Evolutionary conservation across 2,113 vertebrate species (phyloP), one percentile per base, ranked within the genome.

Genomic region (Lontra canadensis): DNA sequence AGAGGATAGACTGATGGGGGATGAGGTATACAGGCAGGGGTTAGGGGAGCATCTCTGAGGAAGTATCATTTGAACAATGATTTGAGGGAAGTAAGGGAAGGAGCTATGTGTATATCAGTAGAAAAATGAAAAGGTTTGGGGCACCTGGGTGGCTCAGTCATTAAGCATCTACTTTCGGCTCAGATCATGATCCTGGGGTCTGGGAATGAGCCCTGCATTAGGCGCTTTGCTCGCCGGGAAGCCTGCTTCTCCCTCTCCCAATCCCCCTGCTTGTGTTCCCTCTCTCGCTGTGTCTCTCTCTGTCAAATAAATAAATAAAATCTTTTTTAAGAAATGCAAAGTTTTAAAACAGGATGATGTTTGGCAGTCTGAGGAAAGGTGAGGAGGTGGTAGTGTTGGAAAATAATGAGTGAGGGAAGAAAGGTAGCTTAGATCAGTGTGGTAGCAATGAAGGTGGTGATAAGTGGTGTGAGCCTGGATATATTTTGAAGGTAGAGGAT

Each of bases 11-110:
- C 34, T 59, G 52, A 79, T 61, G 34, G n/a, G 29, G 13, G 47
- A 14, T 42, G 69, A 59, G 63, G 26, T 83, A 11, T 59, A 65
- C 49, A 52, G 49, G 14, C 17, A 29, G 44, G 25, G 17, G 52
- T 73, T 26, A 73, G n/a, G 34, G 55, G n/a, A 82, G 29, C 39
- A 65, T 88, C 15, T 92, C 34, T 34, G 39, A 81, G 10, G 59
- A 78, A 55, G 29, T 42, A 44, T 55, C 55, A 74, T 63, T 95
- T 90, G 67, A 76, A 31, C n/a, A 82, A 29, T 26, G 55, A 85
- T 34, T 81, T 92, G 39, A 90, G 89, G 39, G 65, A 90, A 95
- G n/a, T 83, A 90, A 89, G 7, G n/a, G 20, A 86, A 91, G 76
- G 44, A 86, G 71, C 44, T 59, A 52, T 79, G 57, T 95, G 39